phyloP scores from a whole-genome alignment of 2,797 vertebrate genomes.

The Enteromius mattozi region DNA sequence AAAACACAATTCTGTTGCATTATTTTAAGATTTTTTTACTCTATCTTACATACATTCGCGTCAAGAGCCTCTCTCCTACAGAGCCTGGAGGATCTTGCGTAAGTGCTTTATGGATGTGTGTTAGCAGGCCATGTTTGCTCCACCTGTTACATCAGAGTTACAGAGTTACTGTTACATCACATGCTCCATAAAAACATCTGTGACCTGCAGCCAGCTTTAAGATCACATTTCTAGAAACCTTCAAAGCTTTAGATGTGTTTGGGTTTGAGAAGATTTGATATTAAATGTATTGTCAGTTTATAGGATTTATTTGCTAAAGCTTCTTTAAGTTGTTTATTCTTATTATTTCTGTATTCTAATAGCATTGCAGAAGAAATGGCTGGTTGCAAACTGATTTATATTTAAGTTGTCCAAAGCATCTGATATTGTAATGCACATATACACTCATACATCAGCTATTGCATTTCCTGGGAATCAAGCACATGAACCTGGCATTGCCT shows the following conservation, averaged over 20 bases:
- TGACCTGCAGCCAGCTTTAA: conserved; percentile 2
- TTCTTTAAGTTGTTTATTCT: background rate
- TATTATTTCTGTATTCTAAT: background rate
- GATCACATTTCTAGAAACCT: background rate
- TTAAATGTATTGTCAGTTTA: background rate
- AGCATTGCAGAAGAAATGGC: background rate
- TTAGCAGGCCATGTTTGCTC: background rate
- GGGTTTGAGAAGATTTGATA: conserved; percentile 6
- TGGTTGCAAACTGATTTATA: background rate
- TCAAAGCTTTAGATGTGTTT: conserved; percentile 4
- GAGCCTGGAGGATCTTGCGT: background rate
- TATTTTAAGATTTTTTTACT: background rate
- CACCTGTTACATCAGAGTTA: conserved; percentile 10
- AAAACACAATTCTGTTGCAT: background rate
- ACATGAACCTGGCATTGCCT: background rate
- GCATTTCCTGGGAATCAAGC: background rate
- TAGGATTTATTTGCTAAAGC: background rate
- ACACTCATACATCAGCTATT: background rate
- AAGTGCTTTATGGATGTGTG: conserved; percentile 26
- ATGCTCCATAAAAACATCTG: conserved; percentile 16
- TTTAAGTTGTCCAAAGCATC: background rate
- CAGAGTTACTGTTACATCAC: too few species aligned
- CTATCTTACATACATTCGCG: background rate
- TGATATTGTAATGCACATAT: background rate
- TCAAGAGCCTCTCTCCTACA: background rate